Evolutionary conservation across 53 echinoderm and acorn worm genomes (phyloP).

Genomic region (Echinometra lucunter): DNA sequence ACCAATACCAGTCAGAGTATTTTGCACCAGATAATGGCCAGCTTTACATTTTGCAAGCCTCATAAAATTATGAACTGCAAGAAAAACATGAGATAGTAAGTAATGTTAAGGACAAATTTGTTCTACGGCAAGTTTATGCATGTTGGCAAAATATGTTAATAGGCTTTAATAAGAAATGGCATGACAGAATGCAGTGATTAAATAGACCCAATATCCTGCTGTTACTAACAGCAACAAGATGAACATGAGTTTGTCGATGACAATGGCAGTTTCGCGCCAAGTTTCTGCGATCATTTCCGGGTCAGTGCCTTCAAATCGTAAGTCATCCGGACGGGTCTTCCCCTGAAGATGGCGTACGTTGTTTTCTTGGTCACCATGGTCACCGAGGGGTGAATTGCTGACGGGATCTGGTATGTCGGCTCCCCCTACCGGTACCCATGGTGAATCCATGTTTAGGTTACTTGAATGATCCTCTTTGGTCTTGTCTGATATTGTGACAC

Average conservation of each 20-base stretch:
- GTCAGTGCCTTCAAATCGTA: not conserved
- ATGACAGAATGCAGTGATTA: not conserved
- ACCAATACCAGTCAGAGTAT: no score
- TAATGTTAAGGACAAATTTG: no score
- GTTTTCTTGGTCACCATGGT: not conserved
- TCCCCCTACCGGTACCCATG: not conserved
- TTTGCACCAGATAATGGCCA: no score
- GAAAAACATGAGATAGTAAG: no score
- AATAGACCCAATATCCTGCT: not conserved
- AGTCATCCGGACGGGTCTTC: not conserved
- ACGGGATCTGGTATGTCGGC: not conserved
- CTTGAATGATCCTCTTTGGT: not conserved
- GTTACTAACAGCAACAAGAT: not conserved
- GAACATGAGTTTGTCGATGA: constrained; percentile 55
- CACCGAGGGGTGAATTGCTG: not conserved
- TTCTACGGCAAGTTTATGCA: no score
- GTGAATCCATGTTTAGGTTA: not conserved
- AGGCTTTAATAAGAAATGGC: not conserved
- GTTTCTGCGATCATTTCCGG: constrained; percentile 40
- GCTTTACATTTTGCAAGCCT: no score
- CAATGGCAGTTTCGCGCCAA: constrained; percentile 43
- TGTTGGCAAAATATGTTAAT: no score
- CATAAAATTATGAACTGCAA: no score
- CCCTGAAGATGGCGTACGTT: not conserved
- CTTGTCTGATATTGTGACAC: not conserved